Conservation (phyloP, 2,797 vertebrate genomes). For the Gymnodraco acuticeps region DNA sequence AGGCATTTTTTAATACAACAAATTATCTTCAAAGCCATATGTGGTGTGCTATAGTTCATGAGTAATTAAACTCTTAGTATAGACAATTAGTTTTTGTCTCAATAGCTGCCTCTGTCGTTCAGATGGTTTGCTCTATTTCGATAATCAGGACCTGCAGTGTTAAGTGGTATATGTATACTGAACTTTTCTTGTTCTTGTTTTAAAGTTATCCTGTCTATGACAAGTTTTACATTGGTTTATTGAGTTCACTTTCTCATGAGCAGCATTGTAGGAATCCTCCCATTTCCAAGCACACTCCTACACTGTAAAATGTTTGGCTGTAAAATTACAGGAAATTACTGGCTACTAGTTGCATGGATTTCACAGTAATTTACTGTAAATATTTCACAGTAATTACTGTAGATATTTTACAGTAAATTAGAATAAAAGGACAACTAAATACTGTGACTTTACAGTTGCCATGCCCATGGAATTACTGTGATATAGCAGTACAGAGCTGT, state of each 20-base stretch:
- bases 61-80: slow-evolving; percentile 17
- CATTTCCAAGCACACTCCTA: not conserved
- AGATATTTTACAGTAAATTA: too few relatives aligned
- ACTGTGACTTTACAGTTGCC: too few relatives aligned
- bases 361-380: too few relatives aligned
- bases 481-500: too few relatives aligned
- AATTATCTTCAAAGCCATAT: slow-evolving; percentile 1
- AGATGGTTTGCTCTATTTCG: not conserved
- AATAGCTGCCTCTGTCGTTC: not conserved
- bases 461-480: too few relatives aligned
- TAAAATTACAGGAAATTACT: too few relatives aligned
- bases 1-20: not conserved
- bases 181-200: not conserved
- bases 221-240: not conserved
- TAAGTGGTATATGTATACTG: not conserved
- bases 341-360: too few relatives aligned
- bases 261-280: not conserved
- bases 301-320: too few relatives aligned
- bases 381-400: too few relatives aligned
- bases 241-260: not conserved
- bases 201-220: not conserved
- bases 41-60: not conserved
- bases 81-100: slow-evolving; percentile 22
- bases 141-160: not conserved
- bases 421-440: too few relatives aligned